Evolutionary conservation across 2,888 invertebrate species (phyloP).

Genomic region (Megaustenia siamemsis): DNA sequence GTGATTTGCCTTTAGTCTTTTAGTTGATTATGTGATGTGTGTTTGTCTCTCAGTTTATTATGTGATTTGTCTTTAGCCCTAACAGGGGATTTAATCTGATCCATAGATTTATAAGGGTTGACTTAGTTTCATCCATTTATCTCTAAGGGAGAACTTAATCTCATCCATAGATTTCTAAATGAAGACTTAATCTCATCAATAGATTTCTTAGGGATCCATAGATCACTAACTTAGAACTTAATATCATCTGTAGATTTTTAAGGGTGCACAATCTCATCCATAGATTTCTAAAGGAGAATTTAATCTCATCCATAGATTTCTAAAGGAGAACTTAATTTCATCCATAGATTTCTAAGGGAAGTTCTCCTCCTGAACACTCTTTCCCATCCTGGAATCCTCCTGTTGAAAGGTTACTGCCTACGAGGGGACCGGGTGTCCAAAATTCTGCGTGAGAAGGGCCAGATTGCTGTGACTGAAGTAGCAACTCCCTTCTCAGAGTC

Average conservation of each 20-base stretch:
- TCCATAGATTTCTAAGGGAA: conserved; percentile 64
- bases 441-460: conserved; percentile 66
- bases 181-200: background rate
- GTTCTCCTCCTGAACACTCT: conserved; percentile 65
- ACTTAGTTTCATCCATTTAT: too few species aligned
- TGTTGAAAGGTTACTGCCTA: conserved; percentile 72
- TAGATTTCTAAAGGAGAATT: background rate
- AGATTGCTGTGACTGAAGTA: conserved; percentile 67
- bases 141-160: too few species aligned
- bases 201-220: background rate
- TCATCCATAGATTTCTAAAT: background rate
- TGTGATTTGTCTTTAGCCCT: too few species aligned
- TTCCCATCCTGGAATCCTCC: conserved; percentile 63
- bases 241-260: background rate
- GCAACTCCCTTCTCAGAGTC: conserved; percentile 60
- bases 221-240: background rate
- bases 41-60: too few species aligned
- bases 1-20: too few species aligned
- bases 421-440: conserved; percentile 67
- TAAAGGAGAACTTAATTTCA: background rate
- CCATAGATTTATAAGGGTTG: too few species aligned
- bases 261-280: background rate
- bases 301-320: background rate
- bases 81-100: too few species aligned
- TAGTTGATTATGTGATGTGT: too few species aligned